These are phyloP conservation scores for Apodemia mormo DNA, from an alignment of 2,888 invertebrate genomes.

Conservation along the genomic window DNA sequence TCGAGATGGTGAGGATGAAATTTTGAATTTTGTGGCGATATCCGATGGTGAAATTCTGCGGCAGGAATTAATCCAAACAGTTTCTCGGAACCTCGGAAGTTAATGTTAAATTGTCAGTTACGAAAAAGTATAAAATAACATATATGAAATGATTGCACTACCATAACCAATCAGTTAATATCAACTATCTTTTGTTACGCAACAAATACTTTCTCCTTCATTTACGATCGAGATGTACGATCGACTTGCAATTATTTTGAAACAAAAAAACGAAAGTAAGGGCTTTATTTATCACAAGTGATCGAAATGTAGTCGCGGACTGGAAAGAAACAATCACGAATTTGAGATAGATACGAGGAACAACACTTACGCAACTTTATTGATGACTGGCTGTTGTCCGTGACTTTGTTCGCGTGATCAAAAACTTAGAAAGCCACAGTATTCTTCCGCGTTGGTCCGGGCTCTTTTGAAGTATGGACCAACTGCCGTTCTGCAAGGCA, in stretches of 20 bases:
- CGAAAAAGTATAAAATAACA: constrained; percentile 10
- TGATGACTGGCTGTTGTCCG: neutral
- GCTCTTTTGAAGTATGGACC: too few relatives aligned
- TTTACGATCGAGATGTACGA: constrained; percentile 28
- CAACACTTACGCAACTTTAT: neutral
- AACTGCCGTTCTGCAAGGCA: too few relatives aligned
- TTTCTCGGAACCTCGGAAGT: too few relatives aligned
- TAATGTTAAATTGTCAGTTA: too few relatives aligned
- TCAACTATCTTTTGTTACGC: constrained; percentile 35
- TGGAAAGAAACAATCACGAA: neutral
- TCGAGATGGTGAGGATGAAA: too few relatives aligned
- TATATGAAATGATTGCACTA: neutral
- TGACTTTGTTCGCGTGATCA: too few relatives aligned
- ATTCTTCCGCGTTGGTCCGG: too few relatives aligned
- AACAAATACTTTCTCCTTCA: constrained; percentile 38
- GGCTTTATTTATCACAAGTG: constrained; percentile 14
- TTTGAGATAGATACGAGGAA: neutral
- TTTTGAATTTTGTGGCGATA: too few relatives aligned
- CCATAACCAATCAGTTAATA: constrained; percentile 24
- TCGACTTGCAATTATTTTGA: constrained; percentile 21
- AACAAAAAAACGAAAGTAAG: constrained; percentile 19
- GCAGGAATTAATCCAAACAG: too few relatives aligned
- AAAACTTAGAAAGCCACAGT: too few relatives aligned
- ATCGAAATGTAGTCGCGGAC: constrained; percentile 6
- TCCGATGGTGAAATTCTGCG: too few relatives aligned